Base-by-base conservation (phyloP, 2,797 vertebrate species). In the Lacerta viridis region DNA sequence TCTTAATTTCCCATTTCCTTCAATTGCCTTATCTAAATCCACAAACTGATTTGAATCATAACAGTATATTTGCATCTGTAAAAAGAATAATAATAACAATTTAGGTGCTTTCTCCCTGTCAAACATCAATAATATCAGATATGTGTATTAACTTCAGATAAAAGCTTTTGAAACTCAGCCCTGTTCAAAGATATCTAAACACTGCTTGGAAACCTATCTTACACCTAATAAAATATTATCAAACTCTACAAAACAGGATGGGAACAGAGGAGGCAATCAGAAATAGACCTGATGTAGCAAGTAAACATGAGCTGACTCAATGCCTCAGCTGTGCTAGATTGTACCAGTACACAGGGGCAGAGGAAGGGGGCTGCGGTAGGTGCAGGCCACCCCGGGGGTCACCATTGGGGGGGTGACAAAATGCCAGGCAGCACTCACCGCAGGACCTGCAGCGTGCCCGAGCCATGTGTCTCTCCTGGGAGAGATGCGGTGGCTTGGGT, bases 51-150 rank as follows among this genome's bases (percentile, higher is more conserved):
- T 94, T 0, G 92, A 93, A 92, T 99, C 98, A 61, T 98, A 99
- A 95, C 98, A 98, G 96, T 98, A 99, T 96, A 99, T 98, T 96
- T 99, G 99, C 99, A 99, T 99, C 99, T 99, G 96, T 74, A 95
- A 96, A 92, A 18, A 89, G 8, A 69, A 72, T 23, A 74, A 74
- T 23, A 96, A 93, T 43, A 85, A 69, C 25, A 83, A 18, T 36
- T 76, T 41, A 81, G 89, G 11, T 6, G 88, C 0, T 27, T 90
- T 93, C 3, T 86, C 39, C 27, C 33, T 29, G 2, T 25, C 4
- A 71, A 41, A 90, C 43, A 46, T 36, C 39, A 80, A 1, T 6
- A 85, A 66, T 83, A 33, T 46, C 9, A 25, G 4, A 43, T 39
- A 41, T 2, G 68, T 66, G 20, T 36, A 8, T 46, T n/a, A n/a